phyloP scores from a whole-genome alignment of 2,888 invertebrate genomes.

The Coecobrya sp. region DNA sequence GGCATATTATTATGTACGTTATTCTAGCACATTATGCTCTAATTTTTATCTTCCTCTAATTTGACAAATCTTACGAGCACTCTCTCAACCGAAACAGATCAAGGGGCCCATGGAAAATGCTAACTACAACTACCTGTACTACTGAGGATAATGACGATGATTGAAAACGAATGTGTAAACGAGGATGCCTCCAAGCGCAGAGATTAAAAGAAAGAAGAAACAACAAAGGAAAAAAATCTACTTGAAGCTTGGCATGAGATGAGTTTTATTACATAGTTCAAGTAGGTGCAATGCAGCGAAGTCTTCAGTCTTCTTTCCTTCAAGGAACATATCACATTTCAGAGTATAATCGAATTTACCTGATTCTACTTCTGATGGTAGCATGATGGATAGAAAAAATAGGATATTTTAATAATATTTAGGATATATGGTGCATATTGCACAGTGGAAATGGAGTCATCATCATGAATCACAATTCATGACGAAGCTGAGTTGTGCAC shows the following conservation, averaged over 20 bases:
- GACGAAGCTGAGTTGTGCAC: background rate
- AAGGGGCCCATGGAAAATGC: background rate
- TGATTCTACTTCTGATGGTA: background rate
- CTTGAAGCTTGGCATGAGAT: conserved; percentile 4
- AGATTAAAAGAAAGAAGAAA: background rate
- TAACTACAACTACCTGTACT: background rate
- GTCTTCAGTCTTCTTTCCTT: background rate
- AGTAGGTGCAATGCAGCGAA: background rate
- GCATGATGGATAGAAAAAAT: background rate
- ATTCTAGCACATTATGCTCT: background rate
- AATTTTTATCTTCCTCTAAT: background rate
- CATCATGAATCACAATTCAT: background rate
- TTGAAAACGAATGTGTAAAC: background rate
- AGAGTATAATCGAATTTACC: conserved; percentile 8
- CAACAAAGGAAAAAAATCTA: conserved; percentile 2
- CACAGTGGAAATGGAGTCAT: background rate
- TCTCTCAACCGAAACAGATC: conserved; percentile 25
- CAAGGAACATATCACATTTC: background rate
- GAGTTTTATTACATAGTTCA: too few species aligned
- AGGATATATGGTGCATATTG: background rate
- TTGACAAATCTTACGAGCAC: background rate
- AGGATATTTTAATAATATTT: background rate
- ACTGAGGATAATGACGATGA: background rate
- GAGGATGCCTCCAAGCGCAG: conserved; percentile 17
- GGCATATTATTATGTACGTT: background rate